Evolutionary conservation across 2,797 vertebrate species (phyloP).

Genomic region (Pseudochirops cupreus): DNA sequence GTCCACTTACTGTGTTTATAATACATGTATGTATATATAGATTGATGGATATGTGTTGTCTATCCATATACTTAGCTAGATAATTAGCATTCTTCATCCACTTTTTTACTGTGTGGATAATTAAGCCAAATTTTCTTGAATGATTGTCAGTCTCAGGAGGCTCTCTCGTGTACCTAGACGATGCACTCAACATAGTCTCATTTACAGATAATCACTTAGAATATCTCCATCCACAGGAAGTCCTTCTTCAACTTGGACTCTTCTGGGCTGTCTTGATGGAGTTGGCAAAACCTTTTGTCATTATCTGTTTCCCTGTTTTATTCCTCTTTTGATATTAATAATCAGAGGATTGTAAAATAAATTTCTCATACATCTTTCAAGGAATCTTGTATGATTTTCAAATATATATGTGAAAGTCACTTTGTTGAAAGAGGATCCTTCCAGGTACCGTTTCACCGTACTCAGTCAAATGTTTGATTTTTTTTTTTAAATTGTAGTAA

Average conservation of each 20-base stretch:
- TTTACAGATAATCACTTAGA: neutral
- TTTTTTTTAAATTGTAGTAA: neutral
- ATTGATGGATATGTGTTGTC: neutral
- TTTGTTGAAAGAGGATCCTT: neutral
- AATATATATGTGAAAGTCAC: neutral
- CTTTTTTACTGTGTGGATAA: neutral
- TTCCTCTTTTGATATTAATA: neutral
- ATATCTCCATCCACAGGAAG: neutral
- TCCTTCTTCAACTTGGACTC: neutral
- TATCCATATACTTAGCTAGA: neutral
- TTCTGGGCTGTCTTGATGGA: too few relatives aligned
- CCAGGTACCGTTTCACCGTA: neutral
- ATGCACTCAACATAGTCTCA: neutral
- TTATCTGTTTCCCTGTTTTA: neutral
- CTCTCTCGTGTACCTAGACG: neutral
- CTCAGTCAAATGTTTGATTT: neutral
- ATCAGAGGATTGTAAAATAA: neutral
- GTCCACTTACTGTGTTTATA: neutral
- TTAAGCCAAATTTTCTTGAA: neutral
- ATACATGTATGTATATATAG: neutral
- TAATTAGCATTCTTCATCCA: neutral
- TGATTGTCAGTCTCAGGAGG: neutral
- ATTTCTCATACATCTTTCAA: neutral
- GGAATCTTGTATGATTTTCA: neutral
- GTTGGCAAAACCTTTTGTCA: neutral